Conservation (phyloP, 2,113 vertebrate species). For the Eidolon helvum region DNA sequence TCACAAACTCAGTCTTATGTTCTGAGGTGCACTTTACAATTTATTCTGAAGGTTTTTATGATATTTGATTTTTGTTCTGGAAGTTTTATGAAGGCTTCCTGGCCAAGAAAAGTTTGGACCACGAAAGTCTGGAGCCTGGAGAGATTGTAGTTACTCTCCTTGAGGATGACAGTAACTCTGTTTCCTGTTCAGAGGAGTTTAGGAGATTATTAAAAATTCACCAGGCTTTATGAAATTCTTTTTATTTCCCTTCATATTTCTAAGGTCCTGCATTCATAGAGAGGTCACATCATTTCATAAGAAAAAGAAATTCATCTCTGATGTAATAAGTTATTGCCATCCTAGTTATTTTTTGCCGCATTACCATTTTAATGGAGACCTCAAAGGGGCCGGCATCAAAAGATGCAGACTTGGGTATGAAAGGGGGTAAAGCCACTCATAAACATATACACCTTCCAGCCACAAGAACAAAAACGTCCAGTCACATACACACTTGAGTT, state of each 20-base stretch:
- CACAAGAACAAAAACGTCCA: neutral
- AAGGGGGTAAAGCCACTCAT: neutral
- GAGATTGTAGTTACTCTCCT: neutral
- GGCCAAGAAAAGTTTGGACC: neutral
- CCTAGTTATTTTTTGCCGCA: neutral
- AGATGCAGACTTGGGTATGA: neutral
- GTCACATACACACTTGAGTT: neutral
- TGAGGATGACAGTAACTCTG: neutral
- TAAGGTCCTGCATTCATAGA: neutral
- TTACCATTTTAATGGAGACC: neutral
- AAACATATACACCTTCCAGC: neutral
- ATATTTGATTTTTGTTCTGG: neutral
- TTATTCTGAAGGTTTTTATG: neutral
- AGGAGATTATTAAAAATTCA: neutral
- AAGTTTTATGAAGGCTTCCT: neutral
- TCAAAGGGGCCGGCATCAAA: neutral
- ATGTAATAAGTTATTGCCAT: neutral
- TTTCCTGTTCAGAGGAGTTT: neutral
- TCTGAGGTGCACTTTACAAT: neutral
- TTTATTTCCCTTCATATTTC: neutral
- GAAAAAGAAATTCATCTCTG: slow-evolving; percentile 1
- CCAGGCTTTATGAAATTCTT: neutral
- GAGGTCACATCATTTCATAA: neutral
- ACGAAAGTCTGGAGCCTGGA: neutral
- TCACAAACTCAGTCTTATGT: neutral